phyloP scores from a whole-genome alignment of 1,140 invertebrate genomes.

The Drosophila seguyi region DNA sequence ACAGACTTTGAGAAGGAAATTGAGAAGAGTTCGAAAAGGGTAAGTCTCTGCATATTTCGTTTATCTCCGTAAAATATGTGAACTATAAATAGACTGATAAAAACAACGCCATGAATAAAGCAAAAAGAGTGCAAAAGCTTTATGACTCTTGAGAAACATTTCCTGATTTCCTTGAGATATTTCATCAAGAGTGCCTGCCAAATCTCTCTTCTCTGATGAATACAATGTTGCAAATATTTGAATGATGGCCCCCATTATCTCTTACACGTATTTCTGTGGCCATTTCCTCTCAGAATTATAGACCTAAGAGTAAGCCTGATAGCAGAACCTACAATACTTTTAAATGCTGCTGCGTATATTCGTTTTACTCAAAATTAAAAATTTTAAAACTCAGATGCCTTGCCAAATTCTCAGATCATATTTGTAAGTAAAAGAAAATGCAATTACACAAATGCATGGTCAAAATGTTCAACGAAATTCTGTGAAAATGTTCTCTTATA shows the following conservation, averaged over 20 bases:
- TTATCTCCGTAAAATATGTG: constrained; percentile 19
- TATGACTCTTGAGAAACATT: constrained; percentile 32
- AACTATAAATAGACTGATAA: constrained; percentile 55
- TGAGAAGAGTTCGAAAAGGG: constrained; percentile 81
- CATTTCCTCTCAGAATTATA: not conserved
- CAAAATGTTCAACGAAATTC: constrained; percentile 26
- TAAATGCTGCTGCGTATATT: constrained; percentile 26
- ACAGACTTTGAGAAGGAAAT: constrained; percentile 84
- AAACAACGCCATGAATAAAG: no score
- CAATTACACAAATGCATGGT: constrained; percentile 45
- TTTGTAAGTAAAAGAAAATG: constrained; percentile 69
- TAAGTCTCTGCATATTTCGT: constrained; percentile 53
- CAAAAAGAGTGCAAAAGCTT: constrained; percentile 18
- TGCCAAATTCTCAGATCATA: constrained; percentile 61
- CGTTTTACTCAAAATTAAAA: constrained; percentile 43
- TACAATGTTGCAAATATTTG: constrained; percentile 58
- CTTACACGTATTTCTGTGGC: constrained; percentile 40
- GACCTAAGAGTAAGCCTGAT: not conserved
- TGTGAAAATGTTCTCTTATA: constrained; percentile 21
- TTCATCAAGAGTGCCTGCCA: not conserved
- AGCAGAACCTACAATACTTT: constrained; percentile 3
- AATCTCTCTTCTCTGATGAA: constrained; percentile 8
- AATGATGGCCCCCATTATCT: constrained; percentile 58
- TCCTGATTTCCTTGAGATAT: constrained; percentile 53
- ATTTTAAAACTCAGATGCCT: constrained; percentile 51